Evolutionary conservation across 2,888 invertebrate species (phyloP).

Genomic region (Diaprepes abbreviatus): DNA sequence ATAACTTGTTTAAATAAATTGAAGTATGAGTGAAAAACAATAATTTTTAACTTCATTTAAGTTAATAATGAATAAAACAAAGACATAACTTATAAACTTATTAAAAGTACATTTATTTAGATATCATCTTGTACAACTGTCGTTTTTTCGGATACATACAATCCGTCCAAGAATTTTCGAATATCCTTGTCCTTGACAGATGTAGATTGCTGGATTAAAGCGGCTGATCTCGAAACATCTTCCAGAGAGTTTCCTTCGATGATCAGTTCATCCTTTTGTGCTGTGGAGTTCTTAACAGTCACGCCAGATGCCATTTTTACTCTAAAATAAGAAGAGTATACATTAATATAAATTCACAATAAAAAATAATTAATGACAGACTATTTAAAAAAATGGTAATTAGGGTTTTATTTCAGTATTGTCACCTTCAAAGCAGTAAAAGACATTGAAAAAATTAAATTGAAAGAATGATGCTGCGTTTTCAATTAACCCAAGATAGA

Average conservation of each 20-base stretch:
- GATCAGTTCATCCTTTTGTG: conserved; percentile 97
- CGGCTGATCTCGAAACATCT: conserved; percentile 98
- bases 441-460: too few relatives aligned
- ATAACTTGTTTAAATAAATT: too few relatives aligned
- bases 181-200: conserved; percentile 99
- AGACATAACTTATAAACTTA: conserved; percentile 38
- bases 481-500: too few relatives aligned
- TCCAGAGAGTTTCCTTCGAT: conserved; percentile 95
- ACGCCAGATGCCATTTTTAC: conserved; percentile 98
- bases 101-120: conserved; percentile 35
- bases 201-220: conserved; percentile 98
- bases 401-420: too few relatives aligned
- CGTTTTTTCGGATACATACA: conserved; percentile 99
- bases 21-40: too few relatives aligned
- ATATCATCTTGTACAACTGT: conserved; percentile 86
- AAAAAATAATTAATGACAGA: too few relatives aligned
- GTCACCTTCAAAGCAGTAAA: too few relatives aligned
- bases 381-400: too few relatives aligned
- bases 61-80: not conserved
- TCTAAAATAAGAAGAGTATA: conserved; percentile 61
- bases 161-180: conserved; percentile 99
- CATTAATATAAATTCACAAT: too few relatives aligned
- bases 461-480: too few relatives aligned
- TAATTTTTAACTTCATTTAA: too few relatives aligned
- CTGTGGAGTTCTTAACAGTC: conserved; percentile 90